Evolutionary conservation across 2,113 vertebrate species (phyloP).

Genomic region (Xyrauchen texanus): DNA sequence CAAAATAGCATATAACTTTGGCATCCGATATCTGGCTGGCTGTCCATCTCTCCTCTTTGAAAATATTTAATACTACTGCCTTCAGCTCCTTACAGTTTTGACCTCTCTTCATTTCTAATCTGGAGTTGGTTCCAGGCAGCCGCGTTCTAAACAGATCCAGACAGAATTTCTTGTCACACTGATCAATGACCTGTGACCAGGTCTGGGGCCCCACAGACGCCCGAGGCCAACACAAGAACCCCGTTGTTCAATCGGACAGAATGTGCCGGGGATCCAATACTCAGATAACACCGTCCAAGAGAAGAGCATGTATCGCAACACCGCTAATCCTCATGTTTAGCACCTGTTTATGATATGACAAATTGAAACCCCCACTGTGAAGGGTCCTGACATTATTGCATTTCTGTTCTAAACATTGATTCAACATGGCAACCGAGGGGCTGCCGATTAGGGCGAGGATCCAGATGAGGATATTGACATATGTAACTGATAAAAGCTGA

Average conservation of each 20-base stretch:
- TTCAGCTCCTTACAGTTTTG: slow-evolving; percentile 14
- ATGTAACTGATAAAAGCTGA: slow-evolving; percentile 86
- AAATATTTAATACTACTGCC: neutral
- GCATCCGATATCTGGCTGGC: no score
- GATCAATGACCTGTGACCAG: slow-evolving; percentile 78
- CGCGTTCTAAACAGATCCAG: slow-evolving; percentile 72
- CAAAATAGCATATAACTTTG: no score
- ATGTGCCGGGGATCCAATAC: slow-evolving; percentile 69
- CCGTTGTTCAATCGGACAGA: slow-evolving; percentile 83
- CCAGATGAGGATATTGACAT: slow-evolving; percentile 72
- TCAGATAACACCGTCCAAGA: slow-evolving; percentile 85
- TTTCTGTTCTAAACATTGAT: slow-evolving; percentile 50
- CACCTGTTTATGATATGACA: slow-evolving; percentile 95
- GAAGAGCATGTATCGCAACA: slow-evolving; percentile 82
- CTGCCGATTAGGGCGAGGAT: slow-evolving; percentile 62
- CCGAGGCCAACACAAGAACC: slow-evolving; percentile 75
- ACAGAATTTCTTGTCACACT: slow-evolving; percentile 70
- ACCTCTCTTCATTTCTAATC: slow-evolving; percentile 37
- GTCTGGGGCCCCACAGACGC: slow-evolving; percentile 73
- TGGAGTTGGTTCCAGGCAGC: slow-evolving; percentile 45
- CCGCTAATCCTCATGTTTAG: slow-evolving; percentile 83
- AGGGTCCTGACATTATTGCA: slow-evolving; percentile 48
- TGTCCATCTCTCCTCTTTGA: slow-evolving; percentile 14
- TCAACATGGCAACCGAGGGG: slow-evolving; percentile 32
- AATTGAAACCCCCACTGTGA: slow-evolving; percentile 84